phyloP scores from a whole-genome alignment of 2,888 invertebrate genomes.

The Epirrita christyi region DNA sequence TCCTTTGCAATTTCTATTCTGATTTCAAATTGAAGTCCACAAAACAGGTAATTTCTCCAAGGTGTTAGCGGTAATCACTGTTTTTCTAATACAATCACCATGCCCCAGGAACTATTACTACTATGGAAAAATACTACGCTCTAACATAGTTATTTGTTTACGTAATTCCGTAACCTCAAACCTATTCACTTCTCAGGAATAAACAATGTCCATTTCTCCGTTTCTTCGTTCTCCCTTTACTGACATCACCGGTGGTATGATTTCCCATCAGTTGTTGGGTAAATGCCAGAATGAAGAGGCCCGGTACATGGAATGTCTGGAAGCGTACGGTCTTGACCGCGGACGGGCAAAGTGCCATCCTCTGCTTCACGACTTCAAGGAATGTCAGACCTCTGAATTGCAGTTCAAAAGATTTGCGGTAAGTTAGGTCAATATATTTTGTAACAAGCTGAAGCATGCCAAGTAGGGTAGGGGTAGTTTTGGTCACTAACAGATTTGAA shows the following conservation, averaged over 20 bases:
- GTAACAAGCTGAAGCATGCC: too few relatives aligned
- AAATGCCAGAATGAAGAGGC: conserved; percentile 88
- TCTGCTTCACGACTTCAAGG: conserved; percentile 88
- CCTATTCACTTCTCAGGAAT: conserved; percentile 31
- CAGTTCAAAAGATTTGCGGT: conserved; percentile 86
- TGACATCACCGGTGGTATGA: conserved; percentile 87
- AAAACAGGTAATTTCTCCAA: neutral
- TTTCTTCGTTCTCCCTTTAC: conserved; percentile 88
- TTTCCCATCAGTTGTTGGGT: conserved; percentile 87
- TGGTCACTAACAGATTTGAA: too few relatives aligned
- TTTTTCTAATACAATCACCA: neutral
- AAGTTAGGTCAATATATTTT: conserved; percentile 39
- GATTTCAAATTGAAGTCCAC: neutral
- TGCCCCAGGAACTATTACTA: neutral
- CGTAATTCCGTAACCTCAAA: conserved; percentile 64
- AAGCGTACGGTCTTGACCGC: conserved; percentile 90
- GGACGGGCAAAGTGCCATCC: conserved; percentile 86
- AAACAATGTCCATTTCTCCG: conserved; percentile 86
- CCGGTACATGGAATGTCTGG: conserved; percentile 90
- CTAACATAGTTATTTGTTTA: conserved; percentile 53
- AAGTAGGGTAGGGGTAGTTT: too few relatives aligned
- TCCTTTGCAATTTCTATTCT: neutral
- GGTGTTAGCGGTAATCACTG: neutral
- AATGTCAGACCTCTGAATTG: conserved; percentile 87
- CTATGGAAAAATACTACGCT: neutral